These are phyloP conservation scores for Drosophila pallidifrons DNA, from an alignment of 1,140 invertebrate species.

Conservation along the genomic window DNA sequence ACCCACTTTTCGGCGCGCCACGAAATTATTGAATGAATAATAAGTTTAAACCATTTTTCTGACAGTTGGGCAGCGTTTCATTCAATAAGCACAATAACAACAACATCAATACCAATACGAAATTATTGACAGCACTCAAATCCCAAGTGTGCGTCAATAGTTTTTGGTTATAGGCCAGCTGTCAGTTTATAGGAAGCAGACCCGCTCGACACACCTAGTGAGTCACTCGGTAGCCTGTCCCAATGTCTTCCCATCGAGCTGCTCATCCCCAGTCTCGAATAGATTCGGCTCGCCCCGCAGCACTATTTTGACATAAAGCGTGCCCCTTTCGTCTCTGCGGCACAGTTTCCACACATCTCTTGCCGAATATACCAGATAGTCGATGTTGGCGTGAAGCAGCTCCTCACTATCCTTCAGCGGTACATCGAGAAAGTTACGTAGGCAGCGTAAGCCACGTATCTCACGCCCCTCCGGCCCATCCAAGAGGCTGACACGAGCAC, in stretches of 20 bases:
- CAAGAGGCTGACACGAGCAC: conserved; percentile 42
- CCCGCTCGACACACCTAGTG: conserved; percentile 14
- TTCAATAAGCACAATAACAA: conserved; percentile 29
- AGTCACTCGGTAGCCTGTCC: conserved; percentile 33
- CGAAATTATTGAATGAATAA: conserved; percentile 68
- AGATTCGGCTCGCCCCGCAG: conserved; percentile 43
- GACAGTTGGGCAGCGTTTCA: conserved; percentile 49
- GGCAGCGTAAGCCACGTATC: conserved; percentile 39
- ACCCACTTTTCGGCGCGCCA: conserved; percentile 68
- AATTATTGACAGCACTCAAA: conserved; percentile 76
- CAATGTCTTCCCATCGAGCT: not conserved
- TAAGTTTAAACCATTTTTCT: conserved; percentile 52
- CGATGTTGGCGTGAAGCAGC: conserved; percentile 46
- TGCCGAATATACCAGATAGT: conserved; percentile 51
- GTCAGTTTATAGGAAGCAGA: conserved; percentile 23
- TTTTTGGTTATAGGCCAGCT: conserved; percentile 48
- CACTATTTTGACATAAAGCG: conserved; percentile 38
- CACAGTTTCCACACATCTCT: conserved; percentile 35
- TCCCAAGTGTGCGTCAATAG: conserved; percentile 70
- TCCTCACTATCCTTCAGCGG: conserved; percentile 35
- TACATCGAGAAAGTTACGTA: conserved; percentile 39
- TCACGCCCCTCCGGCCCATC: conserved; percentile 11
- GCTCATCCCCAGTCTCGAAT: conserved; percentile 22
- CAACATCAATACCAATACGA: conserved; percentile 6
- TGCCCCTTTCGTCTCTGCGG: conserved; percentile 2